Evolutionary conservation across 2,888 invertebrate species (phyloP).

Genomic region (Charanyca ferruginea): DNA sequence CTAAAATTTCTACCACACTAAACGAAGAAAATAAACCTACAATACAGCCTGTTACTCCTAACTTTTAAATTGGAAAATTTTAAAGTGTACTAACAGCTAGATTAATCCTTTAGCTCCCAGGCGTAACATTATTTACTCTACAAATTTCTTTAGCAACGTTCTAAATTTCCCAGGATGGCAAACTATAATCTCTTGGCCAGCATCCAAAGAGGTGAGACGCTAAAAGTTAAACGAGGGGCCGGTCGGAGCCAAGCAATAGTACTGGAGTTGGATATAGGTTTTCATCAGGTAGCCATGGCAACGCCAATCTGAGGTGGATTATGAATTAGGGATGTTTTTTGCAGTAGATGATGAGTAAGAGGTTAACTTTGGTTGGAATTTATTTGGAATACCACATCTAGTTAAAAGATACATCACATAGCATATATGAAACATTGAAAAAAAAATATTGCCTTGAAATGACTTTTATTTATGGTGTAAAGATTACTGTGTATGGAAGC

Average conservation of each 20-base stretch:
- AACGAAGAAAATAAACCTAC: conserved; percentile 3
- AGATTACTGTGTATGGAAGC: no score
- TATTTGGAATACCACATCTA: no score
- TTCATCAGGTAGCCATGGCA: conserved; percentile 42
- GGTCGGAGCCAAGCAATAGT: conserved; percentile 41
- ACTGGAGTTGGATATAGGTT: conserved; percentile 28
- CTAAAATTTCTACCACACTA: no score
- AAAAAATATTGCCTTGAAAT: no score
- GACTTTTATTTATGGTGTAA: no score
- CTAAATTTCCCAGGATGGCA: conserved; percentile 59
- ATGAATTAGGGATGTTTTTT: conserved; percentile 10
- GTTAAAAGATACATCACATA: no score
- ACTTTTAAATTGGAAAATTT: conserved; percentile 60
- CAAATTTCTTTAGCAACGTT: conserved; percentile 57
- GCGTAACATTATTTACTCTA: conserved; percentile 55
- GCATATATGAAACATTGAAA: no score
- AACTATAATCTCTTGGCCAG: conserved; percentile 63
- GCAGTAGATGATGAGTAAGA: background rate
- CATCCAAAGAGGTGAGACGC: conserved; percentile 57
- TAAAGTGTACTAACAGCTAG: conserved; percentile 47
- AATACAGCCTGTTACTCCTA: conserved; percentile 29
- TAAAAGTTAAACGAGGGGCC: conserved; percentile 58
- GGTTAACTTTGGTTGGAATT: background rate
- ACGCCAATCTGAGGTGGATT: conserved; percentile 20
- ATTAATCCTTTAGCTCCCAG: conserved; percentile 45